A percentile compares a stretch with the other conserved stretches of the same genome.
Evolutionary conservation across 35 echinoderm and acorn worm species (phyloP).

Genomic region (Diadema setosum): DNA sequence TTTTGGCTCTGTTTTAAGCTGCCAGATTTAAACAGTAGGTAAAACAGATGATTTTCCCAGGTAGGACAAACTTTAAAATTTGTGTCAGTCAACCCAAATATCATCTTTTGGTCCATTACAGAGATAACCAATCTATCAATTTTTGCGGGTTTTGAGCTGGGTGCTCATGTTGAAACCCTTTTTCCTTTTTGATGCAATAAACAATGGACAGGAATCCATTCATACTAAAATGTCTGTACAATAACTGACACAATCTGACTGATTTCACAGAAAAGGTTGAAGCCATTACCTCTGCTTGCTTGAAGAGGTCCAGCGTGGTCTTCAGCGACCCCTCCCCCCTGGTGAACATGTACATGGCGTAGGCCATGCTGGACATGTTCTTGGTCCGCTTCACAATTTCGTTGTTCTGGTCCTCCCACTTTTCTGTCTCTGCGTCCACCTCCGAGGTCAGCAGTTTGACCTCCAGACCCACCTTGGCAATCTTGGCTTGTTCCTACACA

Average conservation of each 20-base stretch:
- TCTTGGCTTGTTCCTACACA: constrained; percentile 93
- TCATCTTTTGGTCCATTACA: no score
- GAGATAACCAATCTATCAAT: no score
- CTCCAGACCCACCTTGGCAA: constrained; percentile 92
- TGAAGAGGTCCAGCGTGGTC: constrained; percentile 88
- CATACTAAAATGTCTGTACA: no score
- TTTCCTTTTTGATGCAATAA: no score
- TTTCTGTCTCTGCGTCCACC: constrained; percentile 83
- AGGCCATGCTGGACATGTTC: constrained; percentile 98
- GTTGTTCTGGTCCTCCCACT: constrained; percentile 80
- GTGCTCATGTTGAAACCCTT: neutral
- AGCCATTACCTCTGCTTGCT: constrained; percentile 94
- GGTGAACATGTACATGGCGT: constrained; percentile 92
- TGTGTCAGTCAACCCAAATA: no score
- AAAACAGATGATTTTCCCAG: no score
- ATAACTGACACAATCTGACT: no score
- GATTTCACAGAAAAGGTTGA: no score
- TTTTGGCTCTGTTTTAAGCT: no score
- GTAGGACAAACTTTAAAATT: no score
- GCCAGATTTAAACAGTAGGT: no score
- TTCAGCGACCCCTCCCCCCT: constrained; percentile 88
- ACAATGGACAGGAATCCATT: no score
- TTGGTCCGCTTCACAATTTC: constrained; percentile 84
- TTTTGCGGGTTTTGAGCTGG: neutral
- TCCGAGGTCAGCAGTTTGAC: constrained; percentile 93